Base-by-base conservation (phyloP, 2,797 vertebrate species). In the Gymnothorax reevesii region DNA sequence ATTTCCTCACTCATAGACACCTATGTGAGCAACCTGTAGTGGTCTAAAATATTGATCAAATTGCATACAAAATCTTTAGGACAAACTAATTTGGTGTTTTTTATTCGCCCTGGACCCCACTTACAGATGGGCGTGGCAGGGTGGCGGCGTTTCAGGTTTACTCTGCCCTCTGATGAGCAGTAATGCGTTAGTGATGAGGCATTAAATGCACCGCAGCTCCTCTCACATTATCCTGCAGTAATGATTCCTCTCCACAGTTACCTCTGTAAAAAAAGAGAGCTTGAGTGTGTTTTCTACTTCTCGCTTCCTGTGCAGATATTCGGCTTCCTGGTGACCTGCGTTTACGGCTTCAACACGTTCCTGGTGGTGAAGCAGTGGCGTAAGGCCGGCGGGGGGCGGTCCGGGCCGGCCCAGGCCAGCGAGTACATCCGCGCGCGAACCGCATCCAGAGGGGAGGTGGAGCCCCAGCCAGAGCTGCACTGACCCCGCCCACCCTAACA, bases 381-480 rank as follows among this genome's bases (percentile, higher is more conserved):
- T 66, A 84, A 94, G 17, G 96, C 92, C 89, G 92, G 94, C 79
- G 93, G 94, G 13, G 93, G 94, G 13, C 94, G 96, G 85, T 96
- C 96, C 88, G 96, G 92, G 4, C 89, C 92, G 15, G 91, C 94
- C 0, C 96, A 96, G 93, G 92, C 92, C 92, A 98, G 95, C 7
- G 98, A 99, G 88, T 99, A 99, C 94, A 98, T 97, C 8, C 96
- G 98, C 0, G 98, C 98, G 0, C 97, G 97, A 88, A 98, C 97
- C 0, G 97, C 98, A 57, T 99, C 98, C 73, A 94, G 97, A 54
- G 95, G 96, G 1, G 98, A 99, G 84, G 96, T 97, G 91, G 98
- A 99, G 89, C 92, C 95, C 0, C 96, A 95, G 1, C 97, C 98
- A 0, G 98, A 99, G 92, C 97, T 98, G 15, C 97, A 97, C 86